Evolutionary conservation across 1,140 invertebrate species (phyloP).

Genomic region (Papilio aristodemus): DNA sequence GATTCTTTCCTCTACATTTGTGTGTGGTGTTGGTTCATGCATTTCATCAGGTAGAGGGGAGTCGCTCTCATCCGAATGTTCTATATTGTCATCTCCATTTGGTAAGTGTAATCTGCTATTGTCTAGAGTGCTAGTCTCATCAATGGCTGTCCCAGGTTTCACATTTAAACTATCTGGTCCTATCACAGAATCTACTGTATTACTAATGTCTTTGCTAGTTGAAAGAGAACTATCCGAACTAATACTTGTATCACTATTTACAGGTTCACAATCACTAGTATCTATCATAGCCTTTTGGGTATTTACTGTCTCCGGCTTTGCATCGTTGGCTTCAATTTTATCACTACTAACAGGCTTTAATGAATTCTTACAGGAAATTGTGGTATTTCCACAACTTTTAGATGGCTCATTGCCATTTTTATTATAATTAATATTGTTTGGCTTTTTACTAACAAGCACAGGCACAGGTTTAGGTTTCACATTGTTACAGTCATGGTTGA

Average conservation of each 20-base stretch:
- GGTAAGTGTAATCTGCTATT: slow-evolving; percentile 40
- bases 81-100: slow-evolving; percentile 67
- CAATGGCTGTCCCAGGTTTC: slow-evolving; percentile 41
- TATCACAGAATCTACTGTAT: slow-evolving; percentile 52
- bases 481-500: slow-evolving; percentile 84
- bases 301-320: slow-evolving; percentile 54
- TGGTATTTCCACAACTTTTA: slow-evolving; percentile 51
- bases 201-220: slow-evolving; percentile 55
- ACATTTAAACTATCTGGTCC: slow-evolving; percentile 50
- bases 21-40: slow-evolving; percentile 40
- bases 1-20: slow-evolving; percentile 44
- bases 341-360: slow-evolving; percentile 52
- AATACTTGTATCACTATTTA: slow-evolving; percentile 59
- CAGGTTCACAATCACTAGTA: slow-evolving; percentile 49
- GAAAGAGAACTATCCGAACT: slow-evolving; percentile 57
- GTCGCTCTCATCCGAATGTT: slow-evolving; percentile 61
- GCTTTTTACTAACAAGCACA: slow-evolving; percentile 71
- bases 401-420: slow-evolving; percentile 54
- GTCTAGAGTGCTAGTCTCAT: slow-evolving; percentile 39
- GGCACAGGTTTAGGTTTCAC: slow-evolving; percentile 74
- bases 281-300: slow-evolving; percentile 45
- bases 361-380: slow-evolving; percentile 47
- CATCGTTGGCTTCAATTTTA: slow-evolving; percentile 55
- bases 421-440: slow-evolving; percentile 58
- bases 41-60: slow-evolving; percentile 50